These are phyloP conservation scores for Spatulosminthurus flaviceps DNA, from an alignment of 2,888 invertebrate species.

Conservation along the genomic window DNA sequence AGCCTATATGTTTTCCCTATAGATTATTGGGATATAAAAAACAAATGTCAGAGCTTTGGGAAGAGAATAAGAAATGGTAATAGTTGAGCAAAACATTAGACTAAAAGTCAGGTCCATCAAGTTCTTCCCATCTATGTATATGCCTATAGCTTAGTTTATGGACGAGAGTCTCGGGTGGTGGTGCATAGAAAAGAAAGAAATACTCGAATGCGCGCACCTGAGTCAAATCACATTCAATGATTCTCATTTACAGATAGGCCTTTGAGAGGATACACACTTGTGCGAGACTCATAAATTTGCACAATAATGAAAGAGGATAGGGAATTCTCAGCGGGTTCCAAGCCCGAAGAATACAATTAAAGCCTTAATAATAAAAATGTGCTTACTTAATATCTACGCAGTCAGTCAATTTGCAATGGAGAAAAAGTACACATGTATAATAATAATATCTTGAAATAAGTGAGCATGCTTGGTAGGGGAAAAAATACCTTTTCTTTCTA, in stretches of 20 bases:
- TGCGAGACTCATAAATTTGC: conserved; percentile 58
- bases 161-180: not conserved
- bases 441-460: too few species aligned
- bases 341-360: conserved; percentile 28
- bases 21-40: too few species aligned
- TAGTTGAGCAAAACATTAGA: too few species aligned
- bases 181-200: conserved; percentile 1
- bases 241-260: conserved; percentile 45
- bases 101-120: conserved; percentile 7
- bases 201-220: not conserved
- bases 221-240: conserved; percentile 50
- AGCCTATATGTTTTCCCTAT: too few species aligned
- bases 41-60: too few species aligned
- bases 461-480: too few species aligned
- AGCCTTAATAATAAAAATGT: conserved; percentile 36
- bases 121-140: not conserved
- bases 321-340: conserved; percentile 55
- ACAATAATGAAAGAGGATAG: conserved; percentile 55
- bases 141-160: not conserved
- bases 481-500: not conserved
- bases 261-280: conserved; percentile 27
- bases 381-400: too few species aligned
- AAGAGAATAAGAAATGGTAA: too few species aligned
- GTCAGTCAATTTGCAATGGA: not conserved
- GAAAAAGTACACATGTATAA: too few species aligned